Evolutionary conservation across 2,888 invertebrate genomes (phyloP).

Genomic region (Temnothorax unifasciatus): DNA sequence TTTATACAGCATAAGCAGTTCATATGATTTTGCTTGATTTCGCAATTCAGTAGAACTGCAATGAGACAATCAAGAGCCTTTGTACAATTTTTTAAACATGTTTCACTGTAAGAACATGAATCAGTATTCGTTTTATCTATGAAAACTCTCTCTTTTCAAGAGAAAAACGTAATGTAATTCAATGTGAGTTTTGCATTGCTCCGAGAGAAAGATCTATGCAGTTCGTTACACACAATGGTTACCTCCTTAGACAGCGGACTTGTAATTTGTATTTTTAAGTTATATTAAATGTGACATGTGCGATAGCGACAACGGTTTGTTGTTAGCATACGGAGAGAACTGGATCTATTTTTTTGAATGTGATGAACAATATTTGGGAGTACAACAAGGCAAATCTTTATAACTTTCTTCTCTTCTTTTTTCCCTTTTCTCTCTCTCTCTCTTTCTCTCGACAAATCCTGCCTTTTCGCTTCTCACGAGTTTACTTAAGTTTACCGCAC

Average conservation of each 20-base stretch:
- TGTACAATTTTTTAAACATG: constrained; percentile 20
- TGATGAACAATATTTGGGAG: constrained; percentile 15
- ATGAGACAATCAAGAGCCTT: constrained; percentile 11
- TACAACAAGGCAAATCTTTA: constrained; percentile 27
- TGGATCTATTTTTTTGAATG: constrained; percentile 14
- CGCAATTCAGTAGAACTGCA: background rate
- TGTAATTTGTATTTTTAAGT: constrained; percentile 27
- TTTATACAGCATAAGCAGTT: background rate
- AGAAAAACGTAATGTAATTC: constrained; percentile 11
- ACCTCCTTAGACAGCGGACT: constrained; percentile 26
- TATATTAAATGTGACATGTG: constrained; percentile 18
- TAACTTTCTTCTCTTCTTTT: constrained; percentile 30
- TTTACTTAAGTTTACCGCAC: constrained; percentile 59
- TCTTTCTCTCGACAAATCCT: background rate
- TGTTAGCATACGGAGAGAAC: constrained; percentile 36
- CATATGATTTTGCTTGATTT: background rate
- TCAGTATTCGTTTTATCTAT: constrained; percentile 26
- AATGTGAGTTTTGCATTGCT: background rate
- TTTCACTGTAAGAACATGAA: constrained; percentile 1
- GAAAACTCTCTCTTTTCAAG: background rate
- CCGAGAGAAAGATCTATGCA: background rate
- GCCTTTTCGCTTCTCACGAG: constrained; percentile 59
- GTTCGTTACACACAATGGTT: constrained; percentile 35
- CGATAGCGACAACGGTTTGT: constrained; percentile 19
- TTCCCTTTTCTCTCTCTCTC: background rate